Base-by-base conservation (phyloP, 2,113 vertebrate genomes). In the Otis tarda region DNA sequence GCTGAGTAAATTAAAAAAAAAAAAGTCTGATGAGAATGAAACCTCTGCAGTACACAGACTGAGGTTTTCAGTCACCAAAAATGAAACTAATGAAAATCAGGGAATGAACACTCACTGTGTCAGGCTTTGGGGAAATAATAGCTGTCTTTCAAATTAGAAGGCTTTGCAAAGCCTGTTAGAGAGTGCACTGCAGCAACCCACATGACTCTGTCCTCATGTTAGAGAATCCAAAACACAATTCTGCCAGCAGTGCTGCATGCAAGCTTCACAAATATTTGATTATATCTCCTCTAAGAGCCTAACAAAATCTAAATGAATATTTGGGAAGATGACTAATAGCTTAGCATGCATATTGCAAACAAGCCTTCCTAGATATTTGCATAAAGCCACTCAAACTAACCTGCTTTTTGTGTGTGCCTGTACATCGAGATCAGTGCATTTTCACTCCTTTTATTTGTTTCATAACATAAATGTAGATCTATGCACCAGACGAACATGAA, bases 1-100 rank as follows among this genome's bases (percentile, higher is more conserved):
- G 76, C 57, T 70, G 61, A 92, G 87, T 78, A 41, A 89, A 65
- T 50, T 39, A 49, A 43, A 23, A 80, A 61, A 61, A 31, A 55
- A 73, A 53, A 49, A 67, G 9, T 57, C 91, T 93, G 56, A 75
- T 94, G 93, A 83, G 88, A 84, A 94, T 4, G 7, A 94, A 97
- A 77, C n/a, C 74, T 96, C 43, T 65, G 27, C 68, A 96, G 73
- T 60, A 76, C 50, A 49, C 37, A 87, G 81, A 88, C 64, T 15
- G 76, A 95, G 41, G 77, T 64, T 97, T 93, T 91, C 81, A 94
- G 65, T 92, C 53, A 70, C 87, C 7, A 21, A 95, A 97, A 97
- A 94, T 71, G 56, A 91, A 96, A 97, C 89, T 87, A 95, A 96
- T 91, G 96, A 95, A 89, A 95, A 95, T 61, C 74, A 88, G 60